Evolutionary conservation across 2,888 invertebrate species (phyloP).

Genomic region (Yponomeuta cagnagella): DNA sequence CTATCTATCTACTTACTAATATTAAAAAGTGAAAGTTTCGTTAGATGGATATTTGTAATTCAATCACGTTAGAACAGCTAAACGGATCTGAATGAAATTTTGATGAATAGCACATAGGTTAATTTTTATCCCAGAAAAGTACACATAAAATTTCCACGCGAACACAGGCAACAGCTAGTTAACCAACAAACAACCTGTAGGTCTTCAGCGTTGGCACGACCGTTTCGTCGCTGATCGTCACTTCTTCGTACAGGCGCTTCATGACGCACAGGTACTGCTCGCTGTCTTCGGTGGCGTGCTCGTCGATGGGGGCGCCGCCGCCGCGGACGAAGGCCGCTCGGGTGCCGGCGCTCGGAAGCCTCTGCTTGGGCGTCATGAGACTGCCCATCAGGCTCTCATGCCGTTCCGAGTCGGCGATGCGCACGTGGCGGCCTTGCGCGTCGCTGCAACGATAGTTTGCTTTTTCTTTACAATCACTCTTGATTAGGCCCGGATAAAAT

Average conservation of each 20-base stretch:
- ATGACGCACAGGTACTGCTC: conserved; percentile 38
- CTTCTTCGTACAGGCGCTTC: conserved; percentile 39
- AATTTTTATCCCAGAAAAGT: too few species aligned
- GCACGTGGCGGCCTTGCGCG: background rate
- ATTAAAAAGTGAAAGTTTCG: too few species aligned
- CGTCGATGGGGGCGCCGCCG: background rate
- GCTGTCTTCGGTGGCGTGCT: background rate
- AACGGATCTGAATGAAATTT: too few species aligned
- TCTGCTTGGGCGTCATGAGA: background rate
- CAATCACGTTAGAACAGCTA: too few species aligned
- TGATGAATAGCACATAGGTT: too few species aligned
- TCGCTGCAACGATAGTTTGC: background rate
- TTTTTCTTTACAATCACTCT: too few species aligned
- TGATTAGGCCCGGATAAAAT: too few species aligned
- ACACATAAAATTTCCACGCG: too few species aligned
- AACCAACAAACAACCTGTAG: conserved; percentile 34
- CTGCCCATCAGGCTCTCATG: background rate
- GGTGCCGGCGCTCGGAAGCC: background rate
- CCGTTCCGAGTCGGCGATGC: background rate
- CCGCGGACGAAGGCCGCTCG: conserved; percentile 35
- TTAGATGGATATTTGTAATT: too few species aligned
- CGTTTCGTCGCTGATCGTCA: conserved; percentile 25
- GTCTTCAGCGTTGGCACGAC: conserved; percentile 49
- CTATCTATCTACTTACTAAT: too few species aligned
- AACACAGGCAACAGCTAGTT: too few species aligned